A percentile compares a stretch with the other conserved stretches of the same genome.
Conservation (phyloP, 2,888 invertebrate species). For the Pristionchus japonicus region DNA sequence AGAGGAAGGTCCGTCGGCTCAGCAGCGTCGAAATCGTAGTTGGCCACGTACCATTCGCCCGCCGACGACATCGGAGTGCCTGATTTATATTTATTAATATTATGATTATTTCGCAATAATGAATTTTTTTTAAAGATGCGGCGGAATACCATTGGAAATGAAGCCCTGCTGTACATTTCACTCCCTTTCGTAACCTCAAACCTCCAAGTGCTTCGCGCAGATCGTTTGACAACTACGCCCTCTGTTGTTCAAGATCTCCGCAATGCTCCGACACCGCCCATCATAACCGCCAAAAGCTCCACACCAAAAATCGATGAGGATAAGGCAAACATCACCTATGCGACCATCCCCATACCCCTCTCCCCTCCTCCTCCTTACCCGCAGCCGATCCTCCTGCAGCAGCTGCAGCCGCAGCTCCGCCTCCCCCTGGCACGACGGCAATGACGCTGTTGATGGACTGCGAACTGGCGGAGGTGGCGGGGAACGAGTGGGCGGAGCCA, state of each 20-base stretch:
- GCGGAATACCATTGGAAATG: not conserved
- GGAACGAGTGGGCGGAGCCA: conserved; percentile 24
- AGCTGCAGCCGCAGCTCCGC: not conserved
- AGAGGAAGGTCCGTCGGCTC: conserved; percentile 88
- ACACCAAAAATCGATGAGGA: too few relatives aligned
- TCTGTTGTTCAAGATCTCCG: too few relatives aligned
- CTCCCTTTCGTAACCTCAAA: not conserved
- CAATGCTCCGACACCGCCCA: too few relatives aligned
- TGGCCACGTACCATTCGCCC: conserved; percentile 82
- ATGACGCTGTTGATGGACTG: not conserved
- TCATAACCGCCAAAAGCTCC: too few relatives aligned
- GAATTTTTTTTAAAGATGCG: not conserved
- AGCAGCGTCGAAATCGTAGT: conserved; percentile 89
- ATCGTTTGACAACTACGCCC: too few relatives aligned
- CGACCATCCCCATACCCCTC: not conserved
- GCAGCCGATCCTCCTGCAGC: conserved; percentile 1
- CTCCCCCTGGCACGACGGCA: not conserved
- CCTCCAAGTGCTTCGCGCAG: not conserved
- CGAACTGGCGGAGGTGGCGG: conserved; percentile 18
- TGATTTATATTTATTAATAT: not conserved
- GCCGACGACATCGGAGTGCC: conserved; percentile 33
- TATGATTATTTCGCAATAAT: not conserved
- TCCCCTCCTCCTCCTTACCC: not conserved
- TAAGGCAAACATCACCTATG: too few relatives aligned
- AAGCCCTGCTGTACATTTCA: not conserved